Conservation (phyloP, 2,888 invertebrate species). For the Eremobia ochroleuca region DNA sequence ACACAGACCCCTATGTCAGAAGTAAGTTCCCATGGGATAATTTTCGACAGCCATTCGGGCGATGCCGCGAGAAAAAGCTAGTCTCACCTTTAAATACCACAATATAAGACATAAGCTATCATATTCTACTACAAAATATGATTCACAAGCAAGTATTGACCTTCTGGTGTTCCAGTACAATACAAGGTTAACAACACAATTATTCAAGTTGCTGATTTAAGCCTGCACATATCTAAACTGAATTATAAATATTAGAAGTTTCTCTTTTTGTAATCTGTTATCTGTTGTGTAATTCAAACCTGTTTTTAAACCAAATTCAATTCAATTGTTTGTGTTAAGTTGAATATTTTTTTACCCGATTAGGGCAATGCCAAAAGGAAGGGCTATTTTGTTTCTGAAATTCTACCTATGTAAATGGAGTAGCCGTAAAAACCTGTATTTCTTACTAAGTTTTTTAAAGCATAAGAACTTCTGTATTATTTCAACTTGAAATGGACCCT, state of each 20-base stretch:
- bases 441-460: neutral
- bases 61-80: neutral
- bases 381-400: neutral
- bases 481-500: neutral
- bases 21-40: neutral
- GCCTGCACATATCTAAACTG: constrained; percentile 10
- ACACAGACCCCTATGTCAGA: neutral
- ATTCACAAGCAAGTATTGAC: constrained; percentile 28
- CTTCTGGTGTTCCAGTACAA: constrained; percentile 29
- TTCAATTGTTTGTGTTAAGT: neutral
- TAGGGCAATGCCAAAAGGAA: too few relatives aligned
- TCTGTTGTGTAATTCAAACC: too few relatives aligned
- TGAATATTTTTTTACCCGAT: neutral
- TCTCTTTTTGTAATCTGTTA: constrained; percentile 10
- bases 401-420: neutral
- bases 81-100: neutral
- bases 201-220: constrained; percentile 21
- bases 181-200: constrained; percentile 52
- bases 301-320: neutral
- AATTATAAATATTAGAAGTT: constrained; percentile 6
- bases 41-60: neutral
- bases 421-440: neutral
- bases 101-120: neutral
- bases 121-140: neutral
- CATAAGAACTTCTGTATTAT: neutral